phyloP scores from a whole-genome alignment of 2,797 vertebrate species.

The Typhlichthys subterraneus region DNA sequence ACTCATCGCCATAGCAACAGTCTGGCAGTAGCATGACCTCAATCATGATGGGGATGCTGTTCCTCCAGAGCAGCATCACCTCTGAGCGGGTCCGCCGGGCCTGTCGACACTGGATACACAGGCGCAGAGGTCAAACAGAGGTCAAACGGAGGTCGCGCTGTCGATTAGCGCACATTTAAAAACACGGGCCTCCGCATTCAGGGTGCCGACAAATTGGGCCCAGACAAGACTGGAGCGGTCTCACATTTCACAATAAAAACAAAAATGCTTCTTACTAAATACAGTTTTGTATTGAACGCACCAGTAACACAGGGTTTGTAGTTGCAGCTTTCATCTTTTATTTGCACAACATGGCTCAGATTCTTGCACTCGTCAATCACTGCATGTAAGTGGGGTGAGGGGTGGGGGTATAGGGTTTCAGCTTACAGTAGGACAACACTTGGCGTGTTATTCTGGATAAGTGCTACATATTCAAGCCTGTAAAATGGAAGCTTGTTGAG shows the following conservation, averaged over 20 bases:
- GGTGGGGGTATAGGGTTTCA: too few relatives aligned
- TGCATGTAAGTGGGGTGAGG: too few relatives aligned
- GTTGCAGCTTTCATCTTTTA: too few relatives aligned
- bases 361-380: too few relatives aligned
- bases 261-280: too few relatives aligned
- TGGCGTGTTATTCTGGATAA: too few relatives aligned
- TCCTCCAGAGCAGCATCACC: conserved; percentile 93
- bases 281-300: too few relatives aligned
- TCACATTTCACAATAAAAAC: neutral
- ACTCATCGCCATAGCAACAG: conserved; percentile 98
- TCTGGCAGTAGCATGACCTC: conserved; percentile 98
- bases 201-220: conserved; percentile 19
- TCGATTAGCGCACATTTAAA: conserved; percentile 38
- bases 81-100: conserved; percentile 92
- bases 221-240: neutral
- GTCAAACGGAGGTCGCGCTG: conserved; percentile 23
- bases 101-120: conserved; percentile 87
- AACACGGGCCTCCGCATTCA: conserved; percentile 5
- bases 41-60: conserved; percentile 97
- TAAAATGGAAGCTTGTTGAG: too few relatives aligned
- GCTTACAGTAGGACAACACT: too few relatives aligned
- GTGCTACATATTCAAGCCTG: too few relatives aligned
- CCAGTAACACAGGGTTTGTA: too few relatives aligned
- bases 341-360: too few relatives aligned
- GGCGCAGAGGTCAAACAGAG: neutral